A percentile compares a stretch with the other conserved stretches of the same genome.
phyloP scores from a whole-genome alignment of 2,888 invertebrate genomes.

The Lapara coniferarum region DNA sequence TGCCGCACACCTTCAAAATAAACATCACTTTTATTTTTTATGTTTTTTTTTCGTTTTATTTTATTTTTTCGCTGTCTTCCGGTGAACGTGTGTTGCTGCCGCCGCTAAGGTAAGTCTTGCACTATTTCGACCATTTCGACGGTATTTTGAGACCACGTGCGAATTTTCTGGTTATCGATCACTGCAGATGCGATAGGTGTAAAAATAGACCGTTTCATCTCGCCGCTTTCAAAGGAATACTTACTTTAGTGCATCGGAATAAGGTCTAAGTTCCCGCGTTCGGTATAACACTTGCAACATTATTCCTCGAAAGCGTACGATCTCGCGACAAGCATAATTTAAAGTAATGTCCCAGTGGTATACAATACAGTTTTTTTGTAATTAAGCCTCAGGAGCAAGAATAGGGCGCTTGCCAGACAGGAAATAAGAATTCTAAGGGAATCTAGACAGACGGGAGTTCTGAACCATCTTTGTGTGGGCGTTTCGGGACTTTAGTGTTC shows the following conservation, averaged over 20 bases:
- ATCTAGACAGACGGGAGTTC: neutral
- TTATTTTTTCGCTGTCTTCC: conserved; percentile 41
- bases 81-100: conserved; percentile 56
- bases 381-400: conserved; percentile 21
- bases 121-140: conserved; percentile 30
- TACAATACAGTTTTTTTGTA: conserved; percentile 22
- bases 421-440: conserved; percentile 19
- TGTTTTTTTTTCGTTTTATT: conserved; percentile 41
- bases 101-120: conserved; percentile 61
- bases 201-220: conserved; percentile 43
- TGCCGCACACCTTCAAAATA: conserved; percentile 40
- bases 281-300: conserved; percentile 3
- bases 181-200: conserved; percentile 46
- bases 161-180: conserved; percentile 47
- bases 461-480: neutral
- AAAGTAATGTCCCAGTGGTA: conserved; percentile 23
- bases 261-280: conserved; percentile 19
- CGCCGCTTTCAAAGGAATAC: neutral
- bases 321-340: conserved; percentile 19
- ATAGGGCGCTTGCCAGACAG: conserved; percentile 19
- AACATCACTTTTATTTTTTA: conserved; percentile 43
- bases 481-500: conserved; percentile 8
- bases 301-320: neutral
- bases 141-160: conserved; percentile 14
- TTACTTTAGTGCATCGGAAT: neutral